Evolutionary conservation across 2,888 invertebrate genomes (phyloP), one percentile per base, ranked within the genome.

Genomic region (Eilema depressum): DNA sequence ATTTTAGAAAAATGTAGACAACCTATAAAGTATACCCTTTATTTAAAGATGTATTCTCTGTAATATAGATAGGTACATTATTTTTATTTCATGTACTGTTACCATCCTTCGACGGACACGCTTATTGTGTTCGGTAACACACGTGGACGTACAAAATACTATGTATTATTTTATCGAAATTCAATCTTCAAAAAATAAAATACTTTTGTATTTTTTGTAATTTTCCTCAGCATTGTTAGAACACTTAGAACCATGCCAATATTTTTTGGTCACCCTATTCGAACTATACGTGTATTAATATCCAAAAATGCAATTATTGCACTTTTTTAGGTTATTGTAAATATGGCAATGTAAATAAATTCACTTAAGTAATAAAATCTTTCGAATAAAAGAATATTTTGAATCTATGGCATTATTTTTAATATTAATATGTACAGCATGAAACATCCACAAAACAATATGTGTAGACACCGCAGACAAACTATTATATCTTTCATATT

Each of bases 341-440:
- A 82, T 82, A 82, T 28, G 47, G 66, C 75, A 73, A 61, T 85
- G 84, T 85, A 85, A 84, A 85, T 85, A 84, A 79, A 84, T 66
- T 69, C 59, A 81, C 71, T 69, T 66, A 63, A 75, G 59, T n/a
- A 56, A 37, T 66, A 47, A 66, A 23, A 41, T 65, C 10, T 57
- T 65, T 33, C 1, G 8, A 37, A 66, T 57, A 37, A 25, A 57
- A 66, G 11, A 33, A 23, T 23, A 20, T 17, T 37, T 57, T 14
- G 53, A 53, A 53, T 53, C n/a, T n/a, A 53, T n/a, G 10, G 20
- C 53, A 53, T 53, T 53, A 53, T 53, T 53, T 64, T 64, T 64
- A 64, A 64, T 64, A 64, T 64, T 64, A 64, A 64, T 64, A 64
- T 64, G 8, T 53, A 64, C 64, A 25, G 2, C 14, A 57, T 25